Evolutionary conservation across 2,113 vertebrate genomes (phyloP).

Genomic region (Lophochroa leadbeateri): DNA sequence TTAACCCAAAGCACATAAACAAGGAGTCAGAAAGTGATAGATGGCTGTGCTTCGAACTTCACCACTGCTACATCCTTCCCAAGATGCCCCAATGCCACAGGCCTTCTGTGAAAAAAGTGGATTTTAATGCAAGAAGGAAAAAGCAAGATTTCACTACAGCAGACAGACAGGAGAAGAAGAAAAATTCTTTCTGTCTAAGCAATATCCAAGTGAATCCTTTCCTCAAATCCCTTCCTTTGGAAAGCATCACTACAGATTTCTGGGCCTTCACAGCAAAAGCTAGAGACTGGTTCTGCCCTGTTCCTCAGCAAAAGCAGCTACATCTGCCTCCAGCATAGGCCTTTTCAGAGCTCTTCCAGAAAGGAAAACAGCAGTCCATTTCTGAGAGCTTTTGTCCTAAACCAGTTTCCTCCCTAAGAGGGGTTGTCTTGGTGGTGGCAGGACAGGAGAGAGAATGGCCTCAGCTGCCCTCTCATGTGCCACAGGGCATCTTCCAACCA

Average conservation of each 20-base stretch:
- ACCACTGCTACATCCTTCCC: not conserved
- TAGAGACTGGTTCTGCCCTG: not conserved
- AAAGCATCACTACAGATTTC: not conserved
- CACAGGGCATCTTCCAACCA: rapidly evolving
- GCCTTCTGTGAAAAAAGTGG: not conserved
- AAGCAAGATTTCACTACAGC: not conserved
- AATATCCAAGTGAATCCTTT: not conserved
- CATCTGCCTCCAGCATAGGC: not conserved
- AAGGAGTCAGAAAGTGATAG: not conserved
- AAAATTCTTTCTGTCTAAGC: not conserved
- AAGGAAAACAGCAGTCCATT: not conserved
- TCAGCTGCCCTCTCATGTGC: not conserved
- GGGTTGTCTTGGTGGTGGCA: not conserved
- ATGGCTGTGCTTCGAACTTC: not conserved
- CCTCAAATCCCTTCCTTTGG: not conserved
- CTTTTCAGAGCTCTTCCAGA: not conserved
- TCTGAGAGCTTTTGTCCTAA: not conserved
- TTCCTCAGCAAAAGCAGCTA: not conserved
- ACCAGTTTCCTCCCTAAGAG: not conserved
- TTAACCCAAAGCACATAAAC: not conserved
- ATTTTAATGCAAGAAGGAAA: not conserved
- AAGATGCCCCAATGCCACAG: not conserved
- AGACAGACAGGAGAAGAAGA: not conserved
- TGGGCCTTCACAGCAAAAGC: not conserved
- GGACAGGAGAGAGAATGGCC: not conserved